Base-by-base conservation (phyloP, 2,113 vertebrate genomes). In the Turnix velox region DNA sequence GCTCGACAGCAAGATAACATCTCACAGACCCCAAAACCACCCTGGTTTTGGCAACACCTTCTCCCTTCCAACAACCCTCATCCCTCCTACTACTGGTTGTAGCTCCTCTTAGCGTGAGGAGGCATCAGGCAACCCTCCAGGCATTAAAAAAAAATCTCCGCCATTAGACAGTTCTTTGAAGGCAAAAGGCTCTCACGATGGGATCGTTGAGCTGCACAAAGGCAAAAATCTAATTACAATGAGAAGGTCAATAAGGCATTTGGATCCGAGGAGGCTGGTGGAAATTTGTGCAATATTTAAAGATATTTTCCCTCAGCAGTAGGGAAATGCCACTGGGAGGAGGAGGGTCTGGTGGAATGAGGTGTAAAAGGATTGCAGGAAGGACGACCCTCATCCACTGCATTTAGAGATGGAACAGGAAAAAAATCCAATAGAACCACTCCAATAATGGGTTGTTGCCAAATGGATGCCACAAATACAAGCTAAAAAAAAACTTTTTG, bases 401-500 rank as follows among this genome's bases (percentile, higher is more conserved):
- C 4, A 2, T 4, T 22, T 14, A 13, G 8, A 43, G 39, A 35
- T 2, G 13, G 28, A 23, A 18, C 30, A 6, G 12, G 35, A 9
- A 19, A 35, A 35, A 39, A 67, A 39, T 16, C 18, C 74, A n/a
- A 68, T 8, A 30, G 15, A 61, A 40, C 22, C 31, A 30, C 30
- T 16, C 14, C 45, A 20, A 1, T 19, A 55, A 76, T 1, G 7
- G 28, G 61, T 7, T 35, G 20, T 45, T 71, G 52, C 76, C 33
- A 46, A 39, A 58, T 3, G 14, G 65, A 35, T n/a, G 40, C n/a
- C 72, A 45, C 5, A 7, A 80, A 27, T 3, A 6, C 6, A 7
- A 51, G 1, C 40, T 2, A 11, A 2, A 1, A 0, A 0, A 6
- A 45, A 43, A 3, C 31, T n/a, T 8, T 18, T 49, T 46, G 15